Evolutionary conservation across 2,113 vertebrate species (phyloP).

Genomic region (Cryptoleucopteryx plumbea): DNA sequence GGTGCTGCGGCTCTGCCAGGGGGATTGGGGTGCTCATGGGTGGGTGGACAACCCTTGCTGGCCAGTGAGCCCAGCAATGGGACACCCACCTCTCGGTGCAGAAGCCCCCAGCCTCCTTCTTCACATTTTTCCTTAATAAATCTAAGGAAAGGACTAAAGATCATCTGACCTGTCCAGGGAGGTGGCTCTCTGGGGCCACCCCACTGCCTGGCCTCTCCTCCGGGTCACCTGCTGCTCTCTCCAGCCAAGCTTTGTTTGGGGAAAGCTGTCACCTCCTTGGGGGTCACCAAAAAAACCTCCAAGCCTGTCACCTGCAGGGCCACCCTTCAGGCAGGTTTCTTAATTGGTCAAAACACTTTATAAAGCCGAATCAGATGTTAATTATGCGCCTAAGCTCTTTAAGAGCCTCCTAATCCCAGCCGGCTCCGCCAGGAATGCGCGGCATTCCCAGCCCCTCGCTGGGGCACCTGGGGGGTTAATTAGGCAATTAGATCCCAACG

Average conservation of each 20-base stretch:
- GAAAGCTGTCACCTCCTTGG: not conserved
- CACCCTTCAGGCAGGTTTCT: not conserved
- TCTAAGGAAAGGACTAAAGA: not conserved
- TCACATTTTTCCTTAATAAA: not conserved
- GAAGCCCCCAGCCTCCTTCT: not conserved
- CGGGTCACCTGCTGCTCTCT: not conserved
- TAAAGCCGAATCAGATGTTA: not conserved
- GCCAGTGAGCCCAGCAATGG: not conserved
- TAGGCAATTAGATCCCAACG: not conserved
- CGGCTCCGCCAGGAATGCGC: not conserved
- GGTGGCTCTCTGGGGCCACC: not conserved
- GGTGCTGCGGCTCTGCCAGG: not conserved
- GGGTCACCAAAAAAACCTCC: not conserved
- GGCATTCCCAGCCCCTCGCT: not conserved
- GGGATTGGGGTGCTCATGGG: not conserved
- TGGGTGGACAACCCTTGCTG: not conserved
- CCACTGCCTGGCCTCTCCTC: not conserved
- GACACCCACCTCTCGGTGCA: not conserved
- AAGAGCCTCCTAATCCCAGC: conserved; percentile 10
- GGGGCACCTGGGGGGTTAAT: not conserved
- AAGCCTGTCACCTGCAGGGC: not conserved
- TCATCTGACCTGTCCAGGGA: not conserved
- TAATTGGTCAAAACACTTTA: not conserved
- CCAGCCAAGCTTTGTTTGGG: not conserved
- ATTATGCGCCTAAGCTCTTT: not conserved